Percentiles rank a stretch among this genome's conserved stretches.
phyloP scores from a whole-genome alignment of 2,113 vertebrate genomes.

The Colossoma macropomum region DNA sequence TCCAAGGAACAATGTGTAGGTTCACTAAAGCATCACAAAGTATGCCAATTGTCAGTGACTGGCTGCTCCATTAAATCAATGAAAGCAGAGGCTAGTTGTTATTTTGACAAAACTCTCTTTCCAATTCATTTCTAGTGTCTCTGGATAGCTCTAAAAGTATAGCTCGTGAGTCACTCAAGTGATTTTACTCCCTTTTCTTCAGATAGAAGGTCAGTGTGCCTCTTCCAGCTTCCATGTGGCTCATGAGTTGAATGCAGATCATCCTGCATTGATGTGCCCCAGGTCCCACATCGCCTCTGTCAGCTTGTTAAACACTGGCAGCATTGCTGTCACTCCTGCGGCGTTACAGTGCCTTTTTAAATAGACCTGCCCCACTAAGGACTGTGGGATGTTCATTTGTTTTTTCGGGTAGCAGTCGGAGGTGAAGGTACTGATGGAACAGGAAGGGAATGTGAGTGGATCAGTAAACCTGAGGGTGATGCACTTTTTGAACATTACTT shows the following conservation, averaged over 20 bases:
- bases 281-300: slow-evolving; percentile 28
- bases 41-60: background rate
- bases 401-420: slow-evolving; percentile 6
- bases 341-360: slow-evolving; percentile 12
- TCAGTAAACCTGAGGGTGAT: background rate
- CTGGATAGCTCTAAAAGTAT: background rate
- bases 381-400: background rate
- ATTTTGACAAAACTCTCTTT: background rate
- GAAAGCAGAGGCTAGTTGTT: background rate
- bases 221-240: background rate
- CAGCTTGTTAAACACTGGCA: slow-evolving; percentile 14
- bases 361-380: background rate
- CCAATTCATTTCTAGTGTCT: background rate
- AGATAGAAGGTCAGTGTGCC: slow-evolving; percentile 22
- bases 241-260: slow-evolving; percentile 28
- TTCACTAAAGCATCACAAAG: too few relatives aligned
- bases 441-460: background rate
- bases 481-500: background rate
- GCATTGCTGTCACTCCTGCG: slow-evolving; percentile 10
- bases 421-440: slow-evolving; percentile 7
- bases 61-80: background rate
- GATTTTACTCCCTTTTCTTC: background rate
- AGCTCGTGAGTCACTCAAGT: slow-evolving; percentile 23
- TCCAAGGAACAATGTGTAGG: too few relatives aligned
- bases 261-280: slow-evolving; percentile 31